phyloP scores from a whole-genome alignment of 2,113 vertebrate species.

The Pyrgilauda ruficollis region DNA sequence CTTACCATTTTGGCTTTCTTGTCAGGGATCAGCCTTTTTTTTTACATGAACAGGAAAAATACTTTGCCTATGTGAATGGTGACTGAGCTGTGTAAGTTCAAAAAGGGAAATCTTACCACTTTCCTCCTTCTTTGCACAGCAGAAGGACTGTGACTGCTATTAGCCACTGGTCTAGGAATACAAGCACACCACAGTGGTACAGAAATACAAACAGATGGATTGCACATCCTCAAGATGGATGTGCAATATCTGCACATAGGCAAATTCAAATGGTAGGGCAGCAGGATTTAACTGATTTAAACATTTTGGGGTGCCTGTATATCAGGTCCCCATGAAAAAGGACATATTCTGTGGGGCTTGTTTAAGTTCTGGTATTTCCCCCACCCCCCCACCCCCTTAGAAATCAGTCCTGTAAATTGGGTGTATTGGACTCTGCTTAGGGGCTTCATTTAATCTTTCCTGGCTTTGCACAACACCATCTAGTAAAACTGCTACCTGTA shows the following conservation, averaged over 20 bases:
- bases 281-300: background rate
- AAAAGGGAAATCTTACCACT: background rate
- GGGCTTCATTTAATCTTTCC: background rate
- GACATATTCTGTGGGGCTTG: background rate
- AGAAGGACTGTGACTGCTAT: background rate
- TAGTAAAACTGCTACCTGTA: background rate
- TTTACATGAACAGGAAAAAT: background rate
- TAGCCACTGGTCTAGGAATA: background rate
- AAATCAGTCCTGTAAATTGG: background rate
- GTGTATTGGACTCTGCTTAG: background rate
- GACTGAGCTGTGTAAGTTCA: background rate
- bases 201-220: background rate
- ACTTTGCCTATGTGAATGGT: background rate
- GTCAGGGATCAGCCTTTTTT: background rate
- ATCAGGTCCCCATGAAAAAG: background rate
- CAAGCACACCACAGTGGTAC: accelerated
- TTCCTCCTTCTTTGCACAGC: background rate
- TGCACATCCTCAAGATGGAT: background rate
- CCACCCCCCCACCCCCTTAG: background rate
- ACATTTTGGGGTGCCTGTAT: background rate
- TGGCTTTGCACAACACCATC: background rate
- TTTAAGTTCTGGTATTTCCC: background rate
- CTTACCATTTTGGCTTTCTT: background rate
- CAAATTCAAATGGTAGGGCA: background rate
- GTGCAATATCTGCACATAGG: background rate